phyloP scores from a whole-genome alignment of 2,113 vertebrate species.

The Misgurnus mizolepis region DNA sequence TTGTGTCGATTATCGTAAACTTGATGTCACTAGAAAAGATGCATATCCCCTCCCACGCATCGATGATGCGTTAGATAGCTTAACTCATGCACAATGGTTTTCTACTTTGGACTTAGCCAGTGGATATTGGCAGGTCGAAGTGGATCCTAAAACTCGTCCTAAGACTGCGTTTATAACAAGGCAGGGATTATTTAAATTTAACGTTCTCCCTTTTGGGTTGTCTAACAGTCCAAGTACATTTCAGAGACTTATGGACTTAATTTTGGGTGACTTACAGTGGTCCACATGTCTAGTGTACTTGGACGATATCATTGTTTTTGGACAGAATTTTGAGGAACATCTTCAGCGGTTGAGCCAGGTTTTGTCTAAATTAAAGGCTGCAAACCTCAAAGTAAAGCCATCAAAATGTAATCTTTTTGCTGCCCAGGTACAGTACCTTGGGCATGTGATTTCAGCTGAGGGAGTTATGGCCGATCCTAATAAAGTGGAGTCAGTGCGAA shows the following conservation, averaged over 20 bases:
- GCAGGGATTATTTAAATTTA: neutral
- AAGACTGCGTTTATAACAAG: neutral
- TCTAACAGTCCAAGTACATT: neutral
- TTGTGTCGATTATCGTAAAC: slow-evolving; percentile 1
- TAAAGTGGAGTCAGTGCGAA: too few relatives aligned
- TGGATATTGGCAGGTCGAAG: neutral
- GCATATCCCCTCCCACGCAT: neutral
- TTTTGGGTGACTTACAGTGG: neutral
- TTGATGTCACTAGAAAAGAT: neutral
- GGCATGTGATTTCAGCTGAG: too few relatives aligned
- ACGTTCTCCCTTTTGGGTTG: neutral
- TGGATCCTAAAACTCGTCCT: neutral
- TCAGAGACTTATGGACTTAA: neutral
- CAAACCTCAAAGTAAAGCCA: too few relatives aligned
- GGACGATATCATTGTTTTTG: neutral
- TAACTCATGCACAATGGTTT: neutral
- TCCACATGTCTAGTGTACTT: neutral
- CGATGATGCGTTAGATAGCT: neutral
- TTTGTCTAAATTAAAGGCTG: neutral
- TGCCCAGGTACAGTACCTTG: too few relatives aligned
- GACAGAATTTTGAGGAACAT: neutral
- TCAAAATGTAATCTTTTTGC: too few relatives aligned
- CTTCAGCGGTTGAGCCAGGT: neutral
- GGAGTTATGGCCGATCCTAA: too few relatives aligned
- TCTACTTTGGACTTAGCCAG: neutral